Evolutionary conservation across 1,140 invertebrate genomes (phyloP).

Genomic region (Melanaphis sacchari): DNA sequence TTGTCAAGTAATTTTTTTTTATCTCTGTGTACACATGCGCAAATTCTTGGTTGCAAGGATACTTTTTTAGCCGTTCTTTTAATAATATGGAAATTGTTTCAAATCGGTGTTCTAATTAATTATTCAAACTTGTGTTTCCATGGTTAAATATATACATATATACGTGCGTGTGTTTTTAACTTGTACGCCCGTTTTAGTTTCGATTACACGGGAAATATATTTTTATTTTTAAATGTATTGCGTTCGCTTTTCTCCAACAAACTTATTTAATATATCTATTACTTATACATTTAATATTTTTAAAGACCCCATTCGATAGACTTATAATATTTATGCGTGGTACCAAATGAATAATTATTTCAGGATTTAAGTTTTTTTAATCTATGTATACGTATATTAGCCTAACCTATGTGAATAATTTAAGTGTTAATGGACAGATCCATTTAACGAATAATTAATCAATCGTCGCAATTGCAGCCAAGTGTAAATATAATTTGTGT

Average conservation of each 20-base stretch:
- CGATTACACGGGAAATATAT: not conserved
- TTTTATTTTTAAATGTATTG: not conserved
- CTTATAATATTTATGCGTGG: not conserved
- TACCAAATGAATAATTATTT: not conserved
- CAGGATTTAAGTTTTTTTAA: not conserved
- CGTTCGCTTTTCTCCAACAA: not conserved
- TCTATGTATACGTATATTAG: not conserved
- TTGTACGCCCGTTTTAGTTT: not conserved
- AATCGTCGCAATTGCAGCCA: not conserved
- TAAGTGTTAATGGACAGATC: not conserved
- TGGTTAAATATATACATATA: not conserved
- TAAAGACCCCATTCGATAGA: not conserved
- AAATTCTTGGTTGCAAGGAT: not conserved
- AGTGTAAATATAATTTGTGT: not conserved
- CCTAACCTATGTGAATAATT: not conserved
- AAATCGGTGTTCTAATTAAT: not conserved
- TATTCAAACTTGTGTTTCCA: conserved; percentile 38
- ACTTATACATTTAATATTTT: not conserved
- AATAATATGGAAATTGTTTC: conserved; percentile 14
- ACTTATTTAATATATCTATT: not conserved
- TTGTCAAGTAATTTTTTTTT: conserved; percentile 8
- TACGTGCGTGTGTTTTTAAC: not conserved
- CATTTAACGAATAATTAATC: not conserved
- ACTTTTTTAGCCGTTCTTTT: not conserved
- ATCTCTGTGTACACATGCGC: not conserved